These are phyloP conservation scores for Hirtodrosophila duncani DNA, from an alignment of 2,888 invertebrate species.

Conservation along the genomic window DNA sequence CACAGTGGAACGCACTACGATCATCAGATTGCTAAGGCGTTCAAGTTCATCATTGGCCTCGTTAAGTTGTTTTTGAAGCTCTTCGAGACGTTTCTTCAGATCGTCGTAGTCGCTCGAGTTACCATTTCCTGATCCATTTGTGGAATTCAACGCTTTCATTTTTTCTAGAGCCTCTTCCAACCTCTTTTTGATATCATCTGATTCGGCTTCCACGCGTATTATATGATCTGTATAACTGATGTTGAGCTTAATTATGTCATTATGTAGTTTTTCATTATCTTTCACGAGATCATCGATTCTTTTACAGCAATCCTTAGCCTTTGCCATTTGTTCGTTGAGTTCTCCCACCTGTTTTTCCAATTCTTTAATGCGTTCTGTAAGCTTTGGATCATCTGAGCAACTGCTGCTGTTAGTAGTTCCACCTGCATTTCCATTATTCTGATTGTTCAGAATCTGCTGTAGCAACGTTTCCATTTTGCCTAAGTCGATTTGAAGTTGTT, in stretches of 20 bases:
- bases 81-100: not conserved
- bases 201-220: not conserved
- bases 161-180: not conserved
- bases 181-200: not conserved
- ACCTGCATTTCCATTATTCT: not conserved
- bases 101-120: not conserved
- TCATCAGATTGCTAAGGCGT: not conserved
- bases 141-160: not conserved
- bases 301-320: slow-evolving; percentile 9
- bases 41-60: not conserved
- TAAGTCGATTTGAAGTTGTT: too few relatives aligned
- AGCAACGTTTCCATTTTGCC: not conserved
- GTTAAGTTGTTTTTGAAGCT: slow-evolving; percentile 1
- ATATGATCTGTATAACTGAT: slow-evolving; percentile 2
- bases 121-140: not conserved
- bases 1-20: not conserved
- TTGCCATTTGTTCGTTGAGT: not conserved
- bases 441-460: not conserved
- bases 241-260: not conserved
- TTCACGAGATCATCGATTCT: slow-evolving; percentile 8
- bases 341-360: not conserved
- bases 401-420: too few relatives aligned
- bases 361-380: not conserved
- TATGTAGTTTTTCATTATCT: not conserved
- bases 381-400: not conserved